Evolutionary conservation across 35 echinoderm and acorn worm genomes (phyloP), one percentile per base, ranked within the genome.

Genomic region (Eucidaris tribuloides): DNA sequence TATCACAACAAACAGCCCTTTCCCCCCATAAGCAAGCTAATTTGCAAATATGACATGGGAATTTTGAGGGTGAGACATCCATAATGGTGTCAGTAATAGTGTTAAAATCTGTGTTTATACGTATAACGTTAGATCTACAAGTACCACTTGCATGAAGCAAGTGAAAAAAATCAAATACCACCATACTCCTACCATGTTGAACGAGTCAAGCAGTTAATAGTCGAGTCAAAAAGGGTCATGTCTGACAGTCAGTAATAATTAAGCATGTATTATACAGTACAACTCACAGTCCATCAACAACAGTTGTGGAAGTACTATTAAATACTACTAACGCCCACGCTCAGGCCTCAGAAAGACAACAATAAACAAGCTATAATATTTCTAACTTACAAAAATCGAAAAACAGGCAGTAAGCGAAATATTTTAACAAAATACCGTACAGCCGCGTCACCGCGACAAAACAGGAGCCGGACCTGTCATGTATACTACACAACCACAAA

Each of bases 21-120:
- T 80, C 78, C 20, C 78, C 78, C 78, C 78, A 80, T 32, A 80
- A 57, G 20, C 78, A 80, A 34, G 78, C 45, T 27, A 70, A 27
- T 34, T 70, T 70, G 64, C 64, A 70, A 11, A 70, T 35, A 4
- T 70, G 64, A 28, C 64, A 31, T 27, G 24, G 32, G 38, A 27
- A 27, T 70, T 35, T 19, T 27, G 24, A 0, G 19, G 30, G 30
- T 19, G 60, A 64, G 24, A n/a, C n/a, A n/a, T n/a, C n/a, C n/a
- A n/a, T n/a, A n/a, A n/a, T n/a, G n/a, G n/a, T n/a, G n/a, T n/a
- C n/a, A n/a, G n/a, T n/a, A n/a, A n/a, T n/a, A n/a, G n/a, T n/a
- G n/a, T n/a, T n/a, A n/a, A n/a, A n/a, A n/a, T n/a, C n/a, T n/a
- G n/a, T n/a, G n/a, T n/a, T n/a, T n/a, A n/a, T n/a, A n/a, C n/a